phyloP scores from a whole-genome alignment of 2,113 vertebrate genomes.

The Seriola rivoliana region DNA sequence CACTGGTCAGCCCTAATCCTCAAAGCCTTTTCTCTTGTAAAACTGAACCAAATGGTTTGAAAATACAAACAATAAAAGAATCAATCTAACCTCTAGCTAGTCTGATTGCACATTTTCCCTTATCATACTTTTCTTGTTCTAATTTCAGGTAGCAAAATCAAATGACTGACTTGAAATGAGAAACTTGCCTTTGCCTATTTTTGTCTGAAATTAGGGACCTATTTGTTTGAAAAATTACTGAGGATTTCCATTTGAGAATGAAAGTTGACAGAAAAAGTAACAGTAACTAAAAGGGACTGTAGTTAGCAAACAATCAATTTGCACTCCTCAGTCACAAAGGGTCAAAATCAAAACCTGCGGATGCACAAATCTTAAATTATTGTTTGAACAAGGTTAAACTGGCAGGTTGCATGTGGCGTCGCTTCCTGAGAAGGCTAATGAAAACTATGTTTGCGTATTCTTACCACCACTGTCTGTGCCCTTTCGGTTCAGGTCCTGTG shows the following conservation, averaged over 20 bases:
- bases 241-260: background rate
- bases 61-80: too few species aligned
- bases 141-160: too few species aligned
- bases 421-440: background rate
- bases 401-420: background rate
- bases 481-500: conserved; percentile 10
- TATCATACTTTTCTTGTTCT: too few species aligned
- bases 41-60: too few species aligned
- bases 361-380: background rate
- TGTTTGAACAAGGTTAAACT: background rate
- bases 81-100: too few species aligned
- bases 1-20: too few species aligned
- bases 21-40: too few species aligned
- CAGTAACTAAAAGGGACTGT: background rate
- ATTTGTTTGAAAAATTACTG: background rate
- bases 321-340: background rate
- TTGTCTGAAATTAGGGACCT: background rate
- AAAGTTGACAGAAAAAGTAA: background rate
- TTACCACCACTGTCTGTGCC: background rate
- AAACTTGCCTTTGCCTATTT: background rate
- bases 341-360: background rate
- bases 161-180: background rate
- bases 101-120: too few species aligned
- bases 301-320: background rate
- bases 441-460: conserved; percentile 6